Conservation (phyloP, 1,140 invertebrate genomes). For the Drosophila pallidifrons region DNA sequence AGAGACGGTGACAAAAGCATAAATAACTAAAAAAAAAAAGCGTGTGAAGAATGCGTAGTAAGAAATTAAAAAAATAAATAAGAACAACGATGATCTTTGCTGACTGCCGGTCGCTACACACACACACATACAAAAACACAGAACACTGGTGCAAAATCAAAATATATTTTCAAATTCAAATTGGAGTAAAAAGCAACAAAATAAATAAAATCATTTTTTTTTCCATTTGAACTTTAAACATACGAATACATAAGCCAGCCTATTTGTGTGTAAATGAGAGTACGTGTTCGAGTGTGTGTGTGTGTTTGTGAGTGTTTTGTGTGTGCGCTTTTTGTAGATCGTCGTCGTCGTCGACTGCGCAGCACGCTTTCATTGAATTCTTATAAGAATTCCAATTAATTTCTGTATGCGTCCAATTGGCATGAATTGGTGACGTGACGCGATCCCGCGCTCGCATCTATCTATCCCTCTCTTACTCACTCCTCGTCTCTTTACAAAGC, state of each 20-base stretch:
- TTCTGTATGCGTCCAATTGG: constrained; percentile 79
- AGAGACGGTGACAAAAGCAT: constrained; percentile 22
- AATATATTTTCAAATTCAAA: constrained; percentile 55
- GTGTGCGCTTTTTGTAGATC: constrained; percentile 21
- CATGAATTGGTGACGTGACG: constrained; percentile 83
- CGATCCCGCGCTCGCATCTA: constrained; percentile 56
- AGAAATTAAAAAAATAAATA: constrained; percentile 42
- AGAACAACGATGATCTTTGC: constrained; percentile 29
- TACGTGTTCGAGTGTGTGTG: not conserved
- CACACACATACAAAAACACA: constrained; percentile 27
- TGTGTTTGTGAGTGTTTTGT: constrained; percentile 17
- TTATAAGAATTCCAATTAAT: constrained; percentile 83
- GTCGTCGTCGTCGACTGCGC: constrained; percentile 42
- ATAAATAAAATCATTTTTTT: constrained; percentile 47
- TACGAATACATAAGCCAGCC: constrained; percentile 22
- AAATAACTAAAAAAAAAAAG: constrained; percentile 41
- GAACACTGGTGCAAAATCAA: constrained; percentile 35
- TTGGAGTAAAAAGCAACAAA: constrained; percentile 60
- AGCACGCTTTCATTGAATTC: constrained; percentile 78
- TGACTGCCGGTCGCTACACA: constrained; percentile 30
- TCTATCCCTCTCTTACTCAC: constrained; percentile 39
- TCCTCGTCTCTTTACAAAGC: constrained; percentile 24
- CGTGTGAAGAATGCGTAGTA: constrained; percentile 63
- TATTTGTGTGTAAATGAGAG: constrained; percentile 6
- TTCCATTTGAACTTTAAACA: constrained; percentile 81